Conservation (phyloP, 2,888 invertebrate species). For the Seira ritae region DNA sequence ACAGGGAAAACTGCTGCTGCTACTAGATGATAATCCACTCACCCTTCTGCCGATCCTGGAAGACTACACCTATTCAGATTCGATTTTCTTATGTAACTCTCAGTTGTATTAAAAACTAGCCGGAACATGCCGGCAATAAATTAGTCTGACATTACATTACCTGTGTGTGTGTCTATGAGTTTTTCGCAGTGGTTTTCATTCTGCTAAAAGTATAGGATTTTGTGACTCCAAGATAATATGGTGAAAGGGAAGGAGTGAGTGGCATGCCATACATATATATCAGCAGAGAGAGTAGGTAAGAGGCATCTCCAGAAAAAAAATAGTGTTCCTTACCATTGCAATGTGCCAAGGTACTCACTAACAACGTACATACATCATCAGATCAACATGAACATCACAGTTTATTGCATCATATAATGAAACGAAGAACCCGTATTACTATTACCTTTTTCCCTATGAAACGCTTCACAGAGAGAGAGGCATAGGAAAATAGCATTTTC, state of each 20-base stretch:
- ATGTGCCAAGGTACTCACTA: too few species aligned
- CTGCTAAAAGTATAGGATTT: neutral
- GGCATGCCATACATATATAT: neutral
- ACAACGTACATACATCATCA: too few species aligned
- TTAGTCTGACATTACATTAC: slow-evolving; percentile 54
- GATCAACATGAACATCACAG: too few species aligned
- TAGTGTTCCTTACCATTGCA: too few species aligned
- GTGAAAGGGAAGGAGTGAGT: neutral
- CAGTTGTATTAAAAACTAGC: slow-evolving; percentile 33
- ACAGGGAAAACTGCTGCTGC: neutral
- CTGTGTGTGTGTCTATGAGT: slow-evolving; percentile 22
- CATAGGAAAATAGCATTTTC: too few species aligned
- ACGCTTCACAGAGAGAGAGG: too few species aligned
- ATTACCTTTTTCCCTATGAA: too few species aligned
- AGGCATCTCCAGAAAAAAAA: too few species aligned
- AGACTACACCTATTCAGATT: neutral
- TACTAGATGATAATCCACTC: neutral
- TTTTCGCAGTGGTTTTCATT: too few species aligned
- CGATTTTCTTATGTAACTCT: slow-evolving; percentile 41
- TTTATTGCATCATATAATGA: too few species aligned
- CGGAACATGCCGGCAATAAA: slow-evolving; percentile 49
- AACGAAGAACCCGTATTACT: too few species aligned
- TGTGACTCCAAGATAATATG: neutral
- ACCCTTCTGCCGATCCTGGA: neutral
- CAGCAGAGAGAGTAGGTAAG: too few species aligned